Conservation (phyloP, 1,140 invertebrate species). For the Calosoma granatense region DNA sequence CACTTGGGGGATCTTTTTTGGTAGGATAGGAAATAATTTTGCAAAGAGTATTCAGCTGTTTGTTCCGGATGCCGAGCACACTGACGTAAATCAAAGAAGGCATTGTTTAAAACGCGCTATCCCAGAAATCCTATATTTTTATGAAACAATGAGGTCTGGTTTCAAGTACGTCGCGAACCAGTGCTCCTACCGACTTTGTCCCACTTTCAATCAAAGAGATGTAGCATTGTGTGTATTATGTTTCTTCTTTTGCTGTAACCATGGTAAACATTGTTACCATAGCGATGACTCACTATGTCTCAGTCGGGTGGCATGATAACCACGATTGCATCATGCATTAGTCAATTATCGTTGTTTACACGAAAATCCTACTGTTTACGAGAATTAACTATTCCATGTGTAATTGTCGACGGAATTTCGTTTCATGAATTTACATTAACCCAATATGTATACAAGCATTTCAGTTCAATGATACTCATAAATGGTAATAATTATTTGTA, state of each 20-base stretch:
- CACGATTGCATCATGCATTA: neutral
- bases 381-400: neutral
- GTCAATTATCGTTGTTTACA: constrained; percentile 5
- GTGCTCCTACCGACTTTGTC: neutral
- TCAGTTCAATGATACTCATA: no score
- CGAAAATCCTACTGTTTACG: neutral
- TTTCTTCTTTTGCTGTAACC: no score
- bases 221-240: no score
- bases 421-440: neutral
- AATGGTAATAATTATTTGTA: no score
- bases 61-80: neutral
- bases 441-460: no score
- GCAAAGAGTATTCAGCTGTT: neutral
- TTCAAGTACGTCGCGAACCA: neutral
- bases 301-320: no score
- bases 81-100: neutral
- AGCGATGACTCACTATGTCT: no score
- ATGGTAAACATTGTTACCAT: no score
- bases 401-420: neutral
- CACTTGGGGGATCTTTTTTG: constrained; percentile 2
- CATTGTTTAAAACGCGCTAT: neutral
- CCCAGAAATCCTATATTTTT: constrained; percentile 1
- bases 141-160: neutral
- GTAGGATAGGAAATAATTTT: neutral
- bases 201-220: no score